Conservation (phyloP, 2,113 vertebrate species). For the Terrapene triunguis region DNA sequence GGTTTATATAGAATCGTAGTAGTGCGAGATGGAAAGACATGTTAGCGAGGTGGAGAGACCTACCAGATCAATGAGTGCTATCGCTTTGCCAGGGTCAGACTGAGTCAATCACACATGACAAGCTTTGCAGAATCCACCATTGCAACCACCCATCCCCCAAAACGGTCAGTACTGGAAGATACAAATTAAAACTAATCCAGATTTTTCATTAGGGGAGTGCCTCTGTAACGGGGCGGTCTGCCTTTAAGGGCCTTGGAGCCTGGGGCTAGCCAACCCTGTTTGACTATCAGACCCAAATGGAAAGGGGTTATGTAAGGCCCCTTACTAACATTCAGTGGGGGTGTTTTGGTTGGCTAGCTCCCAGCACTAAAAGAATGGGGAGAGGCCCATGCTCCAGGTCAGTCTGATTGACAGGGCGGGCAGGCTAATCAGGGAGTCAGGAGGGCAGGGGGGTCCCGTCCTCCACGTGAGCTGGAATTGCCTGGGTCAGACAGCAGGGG, state of each 20-base stretch:
- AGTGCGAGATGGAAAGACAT: neutral
- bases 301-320: neutral
- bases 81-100: fast-evolving
- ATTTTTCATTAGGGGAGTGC: neutral
- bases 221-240: neutral
- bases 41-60: neutral
- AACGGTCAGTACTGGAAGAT: neutral
- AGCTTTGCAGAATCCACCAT: neutral
- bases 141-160: neutral
- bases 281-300: neutral
- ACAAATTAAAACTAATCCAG: neutral
- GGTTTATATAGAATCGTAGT: neutral
- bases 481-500: too few relatives aligned
- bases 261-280: neutral
- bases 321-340: too few relatives aligned
- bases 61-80: neutral
- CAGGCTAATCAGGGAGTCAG: too few relatives aligned
- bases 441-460: too few relatives aligned
- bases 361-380: too few relatives aligned
- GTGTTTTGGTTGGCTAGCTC: too few relatives aligned
- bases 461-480: too few relatives aligned
- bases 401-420: too few relatives aligned
- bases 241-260: too few relatives aligned
- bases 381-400: too few relatives aligned
- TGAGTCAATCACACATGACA: neutral